Percentiles rank a stretch among this genome's conserved stretches.
Conservation (phyloP, 1,140 invertebrate species). For the Halesus radiatus region DNA sequence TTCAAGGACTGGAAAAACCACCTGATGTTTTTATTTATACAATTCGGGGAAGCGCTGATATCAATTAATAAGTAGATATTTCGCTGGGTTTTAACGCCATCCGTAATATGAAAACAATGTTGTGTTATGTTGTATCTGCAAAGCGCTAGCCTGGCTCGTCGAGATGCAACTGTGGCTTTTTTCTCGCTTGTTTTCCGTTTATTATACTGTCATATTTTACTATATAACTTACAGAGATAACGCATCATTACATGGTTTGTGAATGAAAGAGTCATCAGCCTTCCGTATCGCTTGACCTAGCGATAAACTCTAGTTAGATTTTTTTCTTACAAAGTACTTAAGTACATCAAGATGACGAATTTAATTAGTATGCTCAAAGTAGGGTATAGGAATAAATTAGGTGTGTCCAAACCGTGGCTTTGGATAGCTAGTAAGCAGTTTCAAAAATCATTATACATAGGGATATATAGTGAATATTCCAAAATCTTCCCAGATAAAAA, state of each 20-base stretch:
- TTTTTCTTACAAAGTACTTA: too few relatives aligned
- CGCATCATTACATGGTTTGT: background rate
- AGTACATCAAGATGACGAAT: too few relatives aligned
- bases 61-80: background rate
- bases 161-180: background rate
- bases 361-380: too few relatives aligned
- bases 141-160: background rate
- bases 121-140: background rate
- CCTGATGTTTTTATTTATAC: background rate
- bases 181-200: background rate
- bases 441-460: too few relatives aligned
- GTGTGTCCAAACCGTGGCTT: too few relatives aligned
- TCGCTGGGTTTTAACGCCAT: background rate
- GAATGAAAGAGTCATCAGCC: background rate
- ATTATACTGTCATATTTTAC: background rate
- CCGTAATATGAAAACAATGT: background rate
- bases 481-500: too few relatives aligned
- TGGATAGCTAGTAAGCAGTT: too few relatives aligned
- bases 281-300: constrained; percentile 8
- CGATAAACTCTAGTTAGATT: background rate
- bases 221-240: background rate
- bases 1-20: background rate
- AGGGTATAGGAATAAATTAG: too few relatives aligned
- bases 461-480: too few relatives aligned
- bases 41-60: background rate